A percentile compares a stretch with the other conserved stretches of the same genome.
Evolutionary conservation across 2,888 invertebrate species (phyloP).

Genomic region (Sussaba pulchella): DNA sequence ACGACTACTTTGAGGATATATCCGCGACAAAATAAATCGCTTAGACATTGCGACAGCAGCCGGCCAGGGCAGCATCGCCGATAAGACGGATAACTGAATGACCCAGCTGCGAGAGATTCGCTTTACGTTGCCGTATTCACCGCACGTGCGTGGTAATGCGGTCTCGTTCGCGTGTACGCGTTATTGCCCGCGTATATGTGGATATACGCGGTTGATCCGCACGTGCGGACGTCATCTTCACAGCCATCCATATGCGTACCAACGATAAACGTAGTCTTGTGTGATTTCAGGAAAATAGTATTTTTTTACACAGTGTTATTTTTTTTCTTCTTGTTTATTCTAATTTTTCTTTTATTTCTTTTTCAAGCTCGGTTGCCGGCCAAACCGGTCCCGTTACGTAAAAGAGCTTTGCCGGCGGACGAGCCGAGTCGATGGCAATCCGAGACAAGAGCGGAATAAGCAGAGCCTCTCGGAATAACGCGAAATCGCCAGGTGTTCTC

Average conservation of each 20-base stretch:
- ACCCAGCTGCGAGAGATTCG: slow-evolving; percentile 30
- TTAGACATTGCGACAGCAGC: not conserved
- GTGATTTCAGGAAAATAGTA: slow-evolving; percentile 8
- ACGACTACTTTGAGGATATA: too few species aligned
- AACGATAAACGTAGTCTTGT: not conserved
- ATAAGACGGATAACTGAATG: slow-evolving; percentile 36
- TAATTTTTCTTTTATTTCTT: not conserved
- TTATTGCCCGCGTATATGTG: not conserved
- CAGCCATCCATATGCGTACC: not conserved
- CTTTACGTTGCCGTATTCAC: slow-evolving; percentile 3
- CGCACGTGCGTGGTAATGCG: slow-evolving; percentile 1
- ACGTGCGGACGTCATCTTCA: slow-evolving; percentile 6
- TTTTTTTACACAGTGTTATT: not conserved
- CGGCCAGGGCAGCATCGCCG: not conserved
- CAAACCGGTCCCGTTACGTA: slow-evolving; percentile 56
- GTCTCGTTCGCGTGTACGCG: not conserved
- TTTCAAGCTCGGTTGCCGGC: slow-evolving; percentile 16
- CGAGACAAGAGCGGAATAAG: slow-evolving; percentile 11
- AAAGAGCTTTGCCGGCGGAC: slow-evolving; percentile 18
- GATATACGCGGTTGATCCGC: not conserved
- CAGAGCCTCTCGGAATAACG: slow-evolving; percentile 42
- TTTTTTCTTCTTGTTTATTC: too few species aligned
- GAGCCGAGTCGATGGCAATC: slow-evolving; percentile 3
- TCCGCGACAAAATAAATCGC: not conserved
- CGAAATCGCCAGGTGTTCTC: slow-evolving; percentile 46